phyloP scores from a whole-genome alignment of 64 coral and sea anemone species.

The Anthopleura sola region DNA sequence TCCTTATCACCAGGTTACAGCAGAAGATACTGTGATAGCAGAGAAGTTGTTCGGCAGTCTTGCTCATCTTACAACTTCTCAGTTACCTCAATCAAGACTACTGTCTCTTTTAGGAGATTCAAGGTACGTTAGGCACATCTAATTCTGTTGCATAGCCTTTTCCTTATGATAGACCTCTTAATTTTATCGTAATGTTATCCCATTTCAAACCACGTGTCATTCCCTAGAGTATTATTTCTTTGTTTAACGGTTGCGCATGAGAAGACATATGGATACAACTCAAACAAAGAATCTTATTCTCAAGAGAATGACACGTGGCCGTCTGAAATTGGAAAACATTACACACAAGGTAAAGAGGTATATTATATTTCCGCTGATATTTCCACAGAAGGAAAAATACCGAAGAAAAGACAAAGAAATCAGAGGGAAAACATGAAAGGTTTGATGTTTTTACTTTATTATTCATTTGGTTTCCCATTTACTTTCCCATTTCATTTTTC shows the following conservation, averaged over 20 bases:
- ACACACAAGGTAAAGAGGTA: neutral
- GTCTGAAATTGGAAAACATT: too few species aligned
- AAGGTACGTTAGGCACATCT: slow-evolving; percentile 38
- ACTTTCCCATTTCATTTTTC: too few species aligned
- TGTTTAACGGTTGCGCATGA: too few species aligned
- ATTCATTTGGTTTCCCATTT: too few species aligned
- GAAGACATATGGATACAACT: too few species aligned
- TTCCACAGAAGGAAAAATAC: slow-evolving; percentile 31
- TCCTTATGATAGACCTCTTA: too few species aligned
- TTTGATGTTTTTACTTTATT: neutral
- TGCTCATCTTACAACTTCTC: slow-evolving; percentile 90
- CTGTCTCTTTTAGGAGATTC: slow-evolving; percentile 80
- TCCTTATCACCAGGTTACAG: slow-evolving; percentile 54
- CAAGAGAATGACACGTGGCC: too few species aligned
- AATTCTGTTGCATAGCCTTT: too few species aligned
- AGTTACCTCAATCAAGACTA: slow-evolving; percentile 91
- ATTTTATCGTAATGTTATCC: too few species aligned
- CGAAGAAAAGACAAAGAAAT: slow-evolving; percentile 70
- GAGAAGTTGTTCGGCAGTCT: slow-evolving; percentile 95
- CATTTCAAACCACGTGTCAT: too few species aligned
- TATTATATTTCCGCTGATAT: neutral
- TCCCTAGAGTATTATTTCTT: too few species aligned
- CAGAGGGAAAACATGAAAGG: slow-evolving; percentile 89
- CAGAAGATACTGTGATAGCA: slow-evolving; percentile 90
- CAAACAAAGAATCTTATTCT: too few species aligned